These are phyloP conservation scores for Tigriopus californicus DNA, from an alignment of 2,888 invertebrate genomes.

Conservation along the genomic window DNA sequence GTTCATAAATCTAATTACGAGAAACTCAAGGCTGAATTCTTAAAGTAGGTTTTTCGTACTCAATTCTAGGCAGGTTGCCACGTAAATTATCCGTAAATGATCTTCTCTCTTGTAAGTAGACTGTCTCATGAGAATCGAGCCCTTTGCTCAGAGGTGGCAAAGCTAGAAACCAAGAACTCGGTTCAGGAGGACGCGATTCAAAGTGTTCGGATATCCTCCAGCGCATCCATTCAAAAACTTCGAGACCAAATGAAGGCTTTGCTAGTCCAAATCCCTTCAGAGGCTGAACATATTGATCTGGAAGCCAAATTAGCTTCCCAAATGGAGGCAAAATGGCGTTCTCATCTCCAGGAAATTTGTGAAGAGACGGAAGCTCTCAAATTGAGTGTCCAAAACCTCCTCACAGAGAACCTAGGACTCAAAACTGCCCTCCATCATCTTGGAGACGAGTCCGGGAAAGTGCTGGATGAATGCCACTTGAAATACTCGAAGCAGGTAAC, in stretches of 20 bases:
- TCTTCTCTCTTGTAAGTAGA: no score
- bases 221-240: not conserved
- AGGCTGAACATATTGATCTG: not conserved
- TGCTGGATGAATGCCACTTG: not conserved
- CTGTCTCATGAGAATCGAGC: no score
- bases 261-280: not conserved
- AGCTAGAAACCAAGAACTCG: no score
- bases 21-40: slow-evolving; percentile 5
- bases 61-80: no score
- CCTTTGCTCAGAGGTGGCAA: no score
- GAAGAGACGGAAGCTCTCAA: slow-evolving; percentile 10
- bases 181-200: no score
- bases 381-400: not conserved
- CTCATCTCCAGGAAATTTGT: not conserved
- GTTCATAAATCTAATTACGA: slow-evolving; percentile 8
- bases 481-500: no score
- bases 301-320: not conserved
- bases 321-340: not conserved
- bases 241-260: no score
- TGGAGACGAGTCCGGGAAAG: not conserved
- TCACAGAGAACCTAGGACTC: slow-evolving; percentile 1
- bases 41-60: slow-evolving; percentile 7
- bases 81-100: no score
- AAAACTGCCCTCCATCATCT: not conserved
- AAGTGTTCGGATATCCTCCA: no score